Base-by-base conservation (phyloP, 2,888 invertebrate genomes). In the Perdita meconis region DNA sequence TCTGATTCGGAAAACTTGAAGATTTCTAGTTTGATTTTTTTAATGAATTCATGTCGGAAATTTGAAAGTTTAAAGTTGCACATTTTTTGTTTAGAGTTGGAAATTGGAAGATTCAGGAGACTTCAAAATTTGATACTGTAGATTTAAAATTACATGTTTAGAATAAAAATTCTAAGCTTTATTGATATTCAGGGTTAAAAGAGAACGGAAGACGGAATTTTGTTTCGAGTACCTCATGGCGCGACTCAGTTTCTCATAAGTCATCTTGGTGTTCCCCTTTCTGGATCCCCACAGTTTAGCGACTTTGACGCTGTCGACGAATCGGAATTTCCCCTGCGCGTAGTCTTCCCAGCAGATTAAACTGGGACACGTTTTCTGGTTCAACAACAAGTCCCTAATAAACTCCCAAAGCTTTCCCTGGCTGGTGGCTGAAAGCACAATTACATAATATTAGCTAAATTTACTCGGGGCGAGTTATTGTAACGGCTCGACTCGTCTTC, bases 331-430 rank as follows among this genome's bases (percentile, higher is more conserved):
- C 8, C 97, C 97, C 83, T 95, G 95, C 36, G 95, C 94, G 87
- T 96, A 95, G 90, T 97, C 96, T 91, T 97, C 97, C 97, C 98
- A 98, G 91, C 96, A 96, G 86, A 98, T 97, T 81, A 97, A 94
- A 60, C 95, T 95, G 0, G 97, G 97, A 89, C 97, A 97, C 82
- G 96, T 96, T 75, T 95, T 93, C 2, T 95, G 94, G 90, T 97
- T 95, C 76, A 95, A 94, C 67, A 98, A 93, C 36, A 98, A 94
- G 90, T 97, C 96, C 81, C 97, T 94, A 85, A 98, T 95, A 92
- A 98, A 98, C 92, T 98, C 97, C 94, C 97, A 97, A 44, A 98
- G 89, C 81, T 93, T 93, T 53, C 93, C 92, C 67, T 92, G 91
- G 64, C 89, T 87, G 40, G 88, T 86, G 26, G 90, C 92, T 91